These are phyloP conservation scores for Lepus americanus DNA, from an alignment of 2,113 vertebrate species.

Conservation along the genomic window DNA sequence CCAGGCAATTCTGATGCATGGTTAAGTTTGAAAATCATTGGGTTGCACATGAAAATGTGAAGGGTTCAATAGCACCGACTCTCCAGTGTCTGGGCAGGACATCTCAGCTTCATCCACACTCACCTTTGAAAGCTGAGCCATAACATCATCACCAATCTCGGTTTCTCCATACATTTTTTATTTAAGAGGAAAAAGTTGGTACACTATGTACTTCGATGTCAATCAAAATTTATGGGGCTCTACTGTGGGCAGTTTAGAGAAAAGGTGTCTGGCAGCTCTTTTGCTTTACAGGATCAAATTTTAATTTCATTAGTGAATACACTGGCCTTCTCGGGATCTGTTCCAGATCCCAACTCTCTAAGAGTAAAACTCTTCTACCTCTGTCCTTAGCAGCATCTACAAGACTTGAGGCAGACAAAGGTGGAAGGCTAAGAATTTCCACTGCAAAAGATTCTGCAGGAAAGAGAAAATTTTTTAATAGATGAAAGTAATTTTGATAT, in stretches of 20 bases:
- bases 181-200: background rate
- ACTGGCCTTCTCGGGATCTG: background rate
- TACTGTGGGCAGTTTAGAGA: background rate
- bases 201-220: background rate
- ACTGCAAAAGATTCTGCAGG: background rate
- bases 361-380: background rate
- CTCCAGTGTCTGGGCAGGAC: background rate
- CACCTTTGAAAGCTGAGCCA: background rate
- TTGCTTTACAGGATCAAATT: background rate
- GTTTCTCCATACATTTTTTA: background rate
- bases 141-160: background rate
- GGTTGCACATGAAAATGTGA: background rate
- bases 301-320: constrained; percentile 43
- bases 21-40: background rate
- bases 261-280: background rate
- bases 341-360: background rate
- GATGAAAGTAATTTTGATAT: too few species aligned
- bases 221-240: constrained; percentile 11
- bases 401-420: background rate
- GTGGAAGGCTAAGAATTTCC: background rate
- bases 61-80: background rate
- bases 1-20: background rate
- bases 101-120: background rate
- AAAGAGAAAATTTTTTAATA: background rate
- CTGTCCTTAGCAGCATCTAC: background rate